phyloP scores from a whole-genome alignment of 2,888 invertebrate genomes.

The Rhopalosiphum nymphaeae region DNA sequence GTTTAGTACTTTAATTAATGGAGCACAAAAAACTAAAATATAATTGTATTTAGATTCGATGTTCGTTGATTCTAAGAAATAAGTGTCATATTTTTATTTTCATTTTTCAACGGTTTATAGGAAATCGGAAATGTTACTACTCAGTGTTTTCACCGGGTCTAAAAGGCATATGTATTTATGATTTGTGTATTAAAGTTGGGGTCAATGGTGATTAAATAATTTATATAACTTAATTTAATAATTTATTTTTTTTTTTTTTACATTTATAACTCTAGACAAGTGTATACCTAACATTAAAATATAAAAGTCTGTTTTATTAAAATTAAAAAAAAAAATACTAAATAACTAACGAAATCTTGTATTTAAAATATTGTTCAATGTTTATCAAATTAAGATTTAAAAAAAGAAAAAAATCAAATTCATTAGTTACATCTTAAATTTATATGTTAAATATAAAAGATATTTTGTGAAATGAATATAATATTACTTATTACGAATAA shows the following conservation, averaged over 20 bases:
- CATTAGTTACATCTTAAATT: background rate
- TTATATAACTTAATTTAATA: background rate
- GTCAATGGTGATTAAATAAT: background rate
- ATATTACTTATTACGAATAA: background rate
- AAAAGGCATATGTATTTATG: background rate
- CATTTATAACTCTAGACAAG: background rate
- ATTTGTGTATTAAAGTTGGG: background rate
- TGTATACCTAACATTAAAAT: background rate
- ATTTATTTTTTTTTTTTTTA: background rate
- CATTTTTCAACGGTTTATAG: background rate
- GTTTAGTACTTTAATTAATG: background rate
- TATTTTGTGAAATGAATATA: background rate
- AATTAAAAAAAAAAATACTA: background rate
- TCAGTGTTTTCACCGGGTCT: background rate
- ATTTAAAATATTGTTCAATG: background rate
- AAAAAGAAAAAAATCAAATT: background rate
- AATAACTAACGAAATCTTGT: background rate
- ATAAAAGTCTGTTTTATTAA: background rate
- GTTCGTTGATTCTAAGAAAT: background rate
- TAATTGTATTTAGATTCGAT: background rate
- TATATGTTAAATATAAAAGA: background rate
- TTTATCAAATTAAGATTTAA: background rate
- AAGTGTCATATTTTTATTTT: background rate
- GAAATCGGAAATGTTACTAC: background rate
- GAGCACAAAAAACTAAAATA: background rate